phyloP scores from a whole-genome alignment of 1,140 invertebrate genomes.

The Sycophaga agraensis region DNA sequence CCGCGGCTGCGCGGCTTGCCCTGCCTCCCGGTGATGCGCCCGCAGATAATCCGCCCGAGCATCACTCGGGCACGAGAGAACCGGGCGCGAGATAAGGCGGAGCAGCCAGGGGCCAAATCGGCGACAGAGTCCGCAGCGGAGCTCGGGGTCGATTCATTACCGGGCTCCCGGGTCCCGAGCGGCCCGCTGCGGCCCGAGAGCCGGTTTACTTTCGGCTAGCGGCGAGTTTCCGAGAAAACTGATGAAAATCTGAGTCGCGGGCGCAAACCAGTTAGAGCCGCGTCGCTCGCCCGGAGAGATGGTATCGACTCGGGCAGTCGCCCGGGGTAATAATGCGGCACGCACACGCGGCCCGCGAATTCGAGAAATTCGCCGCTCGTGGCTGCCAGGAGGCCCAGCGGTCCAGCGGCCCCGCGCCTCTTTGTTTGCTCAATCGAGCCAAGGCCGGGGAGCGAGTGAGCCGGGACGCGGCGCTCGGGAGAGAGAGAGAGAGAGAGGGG shows the following conservation, averaged over 20 bases:
- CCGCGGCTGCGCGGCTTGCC: slow-evolving; percentile 35
- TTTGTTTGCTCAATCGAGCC: slow-evolving; percentile 1
- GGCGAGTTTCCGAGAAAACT: slow-evolving; percentile 45
- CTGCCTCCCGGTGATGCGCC: background rate
- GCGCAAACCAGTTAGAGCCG: slow-evolving; percentile 45
- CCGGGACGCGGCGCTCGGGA: background rate
- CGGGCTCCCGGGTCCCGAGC: background rate
- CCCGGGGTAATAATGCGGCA: slow-evolving; percentile 3
- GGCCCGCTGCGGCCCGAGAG: slow-evolving; percentile 17
- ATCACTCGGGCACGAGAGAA: background rate
- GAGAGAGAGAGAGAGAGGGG: too few relatives aligned
- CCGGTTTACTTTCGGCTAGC: slow-evolving; percentile 38
- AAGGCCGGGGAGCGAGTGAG: too few relatives aligned
- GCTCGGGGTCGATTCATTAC: background rate
- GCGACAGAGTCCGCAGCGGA: background rate
- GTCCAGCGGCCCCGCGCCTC: background rate
- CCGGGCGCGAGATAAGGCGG: background rate
- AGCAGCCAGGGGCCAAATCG: too few relatives aligned
- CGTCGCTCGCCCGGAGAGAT: slow-evolving; percentile 35
- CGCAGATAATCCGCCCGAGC: background rate
- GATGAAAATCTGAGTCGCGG: slow-evolving; percentile 47
- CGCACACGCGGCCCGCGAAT: background rate
- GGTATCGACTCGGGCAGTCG: slow-evolving; percentile 37
- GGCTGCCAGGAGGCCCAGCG: too few relatives aligned
- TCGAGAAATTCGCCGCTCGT: slow-evolving; percentile 8